A percentile compares a stretch with the other conserved stretches of the same genome.
phyloP scores from a whole-genome alignment of 2,888 invertebrate genomes.

The Apomyelois bistriatella region DNA sequence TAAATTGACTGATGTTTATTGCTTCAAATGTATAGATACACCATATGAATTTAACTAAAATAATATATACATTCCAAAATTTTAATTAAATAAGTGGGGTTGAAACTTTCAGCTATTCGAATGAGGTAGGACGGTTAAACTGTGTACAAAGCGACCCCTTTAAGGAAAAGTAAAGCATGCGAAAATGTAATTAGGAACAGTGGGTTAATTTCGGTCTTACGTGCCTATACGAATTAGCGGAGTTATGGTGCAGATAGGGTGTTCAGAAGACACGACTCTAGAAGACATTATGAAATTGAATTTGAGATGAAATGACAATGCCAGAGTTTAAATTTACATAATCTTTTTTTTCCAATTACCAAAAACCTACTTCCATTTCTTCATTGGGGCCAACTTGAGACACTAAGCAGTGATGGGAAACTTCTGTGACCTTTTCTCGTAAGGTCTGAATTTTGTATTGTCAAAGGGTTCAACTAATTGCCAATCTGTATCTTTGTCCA shows the following conservation, averaged over 20 bases:
- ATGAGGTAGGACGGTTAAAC: constrained; percentile 49
- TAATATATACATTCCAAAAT: constrained; percentile 17
- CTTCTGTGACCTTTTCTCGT: too few species aligned
- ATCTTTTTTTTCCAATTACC: too few species aligned
- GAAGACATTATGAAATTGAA: constrained; percentile 40
- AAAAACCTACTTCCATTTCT: too few species aligned
- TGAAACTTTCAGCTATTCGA: constrained; percentile 49
- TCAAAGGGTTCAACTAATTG: too few species aligned
- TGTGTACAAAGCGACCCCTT: constrained; percentile 67
- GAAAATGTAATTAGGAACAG: constrained; percentile 76
- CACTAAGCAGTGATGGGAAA: too few species aligned
- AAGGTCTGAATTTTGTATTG: too few species aligned
- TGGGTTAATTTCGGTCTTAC: constrained; percentile 74
- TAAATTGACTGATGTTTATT: too few species aligned
- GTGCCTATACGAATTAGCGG: constrained; percentile 69
- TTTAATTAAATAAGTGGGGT: constrained; percentile 34
- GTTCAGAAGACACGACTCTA: constrained; percentile 34
- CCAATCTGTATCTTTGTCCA: too few species aligned
- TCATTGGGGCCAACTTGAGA: too few species aligned
- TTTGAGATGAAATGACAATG: constrained; percentile 17
- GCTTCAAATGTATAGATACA: too few species aligned
- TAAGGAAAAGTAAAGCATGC: constrained; percentile 73
- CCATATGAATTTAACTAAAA: too few species aligned
- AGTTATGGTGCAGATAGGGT: constrained; percentile 50
- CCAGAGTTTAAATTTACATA: too few species aligned